A percentile compares a stretch with the other conserved stretches of the same genome.
Evolutionary conservation across 2,113 vertebrate genomes (phyloP).

Genomic region (Thinocorus orbignyianus): DNA sequence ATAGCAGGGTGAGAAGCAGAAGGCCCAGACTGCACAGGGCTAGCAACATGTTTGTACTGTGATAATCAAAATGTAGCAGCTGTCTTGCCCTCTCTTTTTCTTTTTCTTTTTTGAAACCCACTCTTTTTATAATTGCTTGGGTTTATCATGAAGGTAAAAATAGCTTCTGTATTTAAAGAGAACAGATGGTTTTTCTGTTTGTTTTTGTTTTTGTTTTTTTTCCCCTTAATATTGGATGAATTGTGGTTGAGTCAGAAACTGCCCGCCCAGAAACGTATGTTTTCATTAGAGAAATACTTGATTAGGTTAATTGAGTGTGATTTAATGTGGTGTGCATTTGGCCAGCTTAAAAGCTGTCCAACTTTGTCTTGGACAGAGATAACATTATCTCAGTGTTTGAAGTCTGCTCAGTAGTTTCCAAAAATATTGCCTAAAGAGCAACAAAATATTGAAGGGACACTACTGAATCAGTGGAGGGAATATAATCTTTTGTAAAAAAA

Average conservation of each 20-base stretch:
- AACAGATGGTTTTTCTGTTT: conserved; percentile 75
- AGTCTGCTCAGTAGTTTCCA: not conserved
- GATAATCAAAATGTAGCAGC: conserved; percentile 49
- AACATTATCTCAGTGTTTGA: not conserved
- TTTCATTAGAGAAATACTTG: conserved; percentile 49
- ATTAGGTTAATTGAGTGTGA: conserved; percentile 56
- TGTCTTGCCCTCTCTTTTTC: conserved; percentile 53
- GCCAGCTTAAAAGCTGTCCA: conserved; percentile 17
- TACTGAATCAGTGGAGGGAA: not conserved
- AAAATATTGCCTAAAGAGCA: not conserved
- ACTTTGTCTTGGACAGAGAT: not conserved
- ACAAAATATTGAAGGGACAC: not conserved
- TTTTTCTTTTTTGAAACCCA: conserved; percentile 54
- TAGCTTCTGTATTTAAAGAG: conserved; percentile 71
- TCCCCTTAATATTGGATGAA: conserved; percentile 58
- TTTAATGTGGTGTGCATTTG: conserved; percentile 16
- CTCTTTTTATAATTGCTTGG: conserved; percentile 63
- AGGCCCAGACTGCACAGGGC: not conserved
- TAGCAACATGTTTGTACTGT: conserved; percentile 14
- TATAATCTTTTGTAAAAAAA: not conserved
- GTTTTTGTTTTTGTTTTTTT: too few species aligned
- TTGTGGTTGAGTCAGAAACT: conserved; percentile 49
- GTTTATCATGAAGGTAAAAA: conserved; percentile 51
- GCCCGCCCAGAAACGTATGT: not conserved
- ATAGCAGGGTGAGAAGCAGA: not conserved